Conservation (phyloP, 2,797 vertebrate genomes). For the Okamejei kenojei region DNA sequence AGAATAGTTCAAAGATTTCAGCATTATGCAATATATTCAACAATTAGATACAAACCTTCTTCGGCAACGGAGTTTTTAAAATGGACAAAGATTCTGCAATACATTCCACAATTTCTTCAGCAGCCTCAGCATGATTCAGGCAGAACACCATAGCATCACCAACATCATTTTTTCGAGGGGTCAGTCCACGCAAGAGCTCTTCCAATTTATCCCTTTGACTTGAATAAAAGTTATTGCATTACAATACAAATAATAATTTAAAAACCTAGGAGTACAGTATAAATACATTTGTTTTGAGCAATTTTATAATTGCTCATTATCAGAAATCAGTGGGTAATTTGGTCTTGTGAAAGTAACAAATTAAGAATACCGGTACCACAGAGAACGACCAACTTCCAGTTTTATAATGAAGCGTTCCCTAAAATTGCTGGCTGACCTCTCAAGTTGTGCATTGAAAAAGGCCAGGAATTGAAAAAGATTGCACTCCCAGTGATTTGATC, state of each 20-base stretch:
- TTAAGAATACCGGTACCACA: background rate
- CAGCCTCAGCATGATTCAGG: constrained; percentile 86
- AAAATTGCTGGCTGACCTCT: too few species aligned
- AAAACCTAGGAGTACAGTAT: background rate
- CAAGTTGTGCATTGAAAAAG: background rate
- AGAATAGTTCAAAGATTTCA: background rate
- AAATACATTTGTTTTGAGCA: background rate
- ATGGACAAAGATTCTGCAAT: constrained; percentile 91
- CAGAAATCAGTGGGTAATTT: background rate
- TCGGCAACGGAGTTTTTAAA: constrained; percentile 93
- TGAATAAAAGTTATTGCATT: constrained; percentile 42
- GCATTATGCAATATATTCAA: background rate
- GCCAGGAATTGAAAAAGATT: background rate
- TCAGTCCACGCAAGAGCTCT: constrained; percentile 83
- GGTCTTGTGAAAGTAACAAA: background rate
- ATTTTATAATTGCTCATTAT: background rate
- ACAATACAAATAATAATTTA: too few species aligned
- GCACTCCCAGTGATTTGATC: background rate
- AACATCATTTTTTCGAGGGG: constrained; percentile 85
- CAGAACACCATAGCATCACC: constrained; percentile 97
- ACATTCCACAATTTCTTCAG: constrained; percentile 96
- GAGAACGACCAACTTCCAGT: too few species aligned
- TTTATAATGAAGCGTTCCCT: too few species aligned
- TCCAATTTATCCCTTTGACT: constrained; percentile 95
- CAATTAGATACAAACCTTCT: constrained; percentile 67